Conservation (phyloP, 2,113 vertebrate species). For the Thryonomys swinderianus region DNA sequence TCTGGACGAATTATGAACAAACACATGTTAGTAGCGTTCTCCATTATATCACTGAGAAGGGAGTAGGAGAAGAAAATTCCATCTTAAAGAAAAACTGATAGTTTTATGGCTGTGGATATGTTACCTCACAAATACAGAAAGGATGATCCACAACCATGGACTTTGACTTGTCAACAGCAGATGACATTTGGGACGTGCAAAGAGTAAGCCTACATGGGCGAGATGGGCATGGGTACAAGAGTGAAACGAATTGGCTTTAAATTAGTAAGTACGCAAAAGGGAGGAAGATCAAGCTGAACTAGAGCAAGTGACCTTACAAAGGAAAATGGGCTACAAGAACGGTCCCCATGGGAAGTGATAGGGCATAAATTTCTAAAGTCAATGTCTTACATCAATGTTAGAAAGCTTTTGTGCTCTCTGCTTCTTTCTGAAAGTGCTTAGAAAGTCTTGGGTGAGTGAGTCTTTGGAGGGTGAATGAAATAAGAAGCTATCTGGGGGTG, state of each 20-base stretch:
- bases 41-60: neutral
- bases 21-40: neutral
- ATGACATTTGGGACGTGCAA: neutral
- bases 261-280: neutral
- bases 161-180: neutral
- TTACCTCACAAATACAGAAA: neutral
- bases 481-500: neutral
- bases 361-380: neutral
- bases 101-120: neutral
- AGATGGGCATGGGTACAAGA: neutral
- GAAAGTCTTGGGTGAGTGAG: neutral
- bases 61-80: neutral
- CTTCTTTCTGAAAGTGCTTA: neutral
- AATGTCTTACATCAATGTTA: neutral
- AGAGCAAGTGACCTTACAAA: neutral
- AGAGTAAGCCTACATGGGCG: neutral
- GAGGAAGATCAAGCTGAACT: neutral
- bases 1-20: neutral
- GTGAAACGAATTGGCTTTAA: neutral
- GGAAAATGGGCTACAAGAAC: neutral
- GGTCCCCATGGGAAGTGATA: rapidly evolving
- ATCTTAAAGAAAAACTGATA: neutral
- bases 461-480: neutral
- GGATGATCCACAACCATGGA: neutral
- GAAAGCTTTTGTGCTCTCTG: neutral